Percentiles rank a stretch among this genome's conserved stretches.
phyloP scores from a whole-genome alignment of 2,797 vertebrate genomes.

The Rhincodon typus region DNA sequence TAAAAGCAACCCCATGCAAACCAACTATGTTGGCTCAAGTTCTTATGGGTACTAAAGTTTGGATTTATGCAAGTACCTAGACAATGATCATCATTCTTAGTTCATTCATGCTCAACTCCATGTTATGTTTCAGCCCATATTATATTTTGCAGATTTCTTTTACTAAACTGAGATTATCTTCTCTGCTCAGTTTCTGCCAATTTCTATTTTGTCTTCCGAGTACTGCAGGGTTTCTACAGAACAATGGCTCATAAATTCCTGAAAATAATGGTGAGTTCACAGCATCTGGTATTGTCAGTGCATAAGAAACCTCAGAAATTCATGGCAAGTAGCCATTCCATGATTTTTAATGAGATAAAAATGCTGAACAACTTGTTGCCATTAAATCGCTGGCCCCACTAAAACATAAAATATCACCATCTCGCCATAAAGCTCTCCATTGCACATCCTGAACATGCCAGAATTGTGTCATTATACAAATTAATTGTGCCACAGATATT shows the following conservation, averaged over 20 bases:
- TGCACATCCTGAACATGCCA: not conserved
- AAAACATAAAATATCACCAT: not conserved
- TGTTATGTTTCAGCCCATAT: not conserved
- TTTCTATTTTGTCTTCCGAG: too few species aligned
- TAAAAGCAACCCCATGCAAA: not conserved
- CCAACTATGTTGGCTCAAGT: not conserved
- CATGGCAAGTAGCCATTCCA: not conserved
- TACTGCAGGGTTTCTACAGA: not conserved
- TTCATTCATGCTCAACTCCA: too few species aligned
- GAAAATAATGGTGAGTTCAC: not conserved
- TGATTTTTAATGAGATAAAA: not conserved
- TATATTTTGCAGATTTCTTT: not conserved
- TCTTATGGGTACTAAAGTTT: not conserved
- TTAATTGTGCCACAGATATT: not conserved
- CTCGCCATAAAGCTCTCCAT: not conserved
- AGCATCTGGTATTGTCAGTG: not conserved
- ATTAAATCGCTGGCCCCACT: not conserved
- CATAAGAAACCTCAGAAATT: not conserved
- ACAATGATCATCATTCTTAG: not conserved
- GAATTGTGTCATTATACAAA: not conserved
- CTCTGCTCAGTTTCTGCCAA: not conserved
- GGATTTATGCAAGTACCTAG: not conserved
- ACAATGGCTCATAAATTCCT: not conserved
- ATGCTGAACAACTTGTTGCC: not conserved
- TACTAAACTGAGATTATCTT: not conserved